Percentiles rank a stretch among this genome's conserved stretches.
Evolutionary conservation across 2,113 vertebrate genomes (phyloP).

Genomic region (Athene cunicularia): DNA sequence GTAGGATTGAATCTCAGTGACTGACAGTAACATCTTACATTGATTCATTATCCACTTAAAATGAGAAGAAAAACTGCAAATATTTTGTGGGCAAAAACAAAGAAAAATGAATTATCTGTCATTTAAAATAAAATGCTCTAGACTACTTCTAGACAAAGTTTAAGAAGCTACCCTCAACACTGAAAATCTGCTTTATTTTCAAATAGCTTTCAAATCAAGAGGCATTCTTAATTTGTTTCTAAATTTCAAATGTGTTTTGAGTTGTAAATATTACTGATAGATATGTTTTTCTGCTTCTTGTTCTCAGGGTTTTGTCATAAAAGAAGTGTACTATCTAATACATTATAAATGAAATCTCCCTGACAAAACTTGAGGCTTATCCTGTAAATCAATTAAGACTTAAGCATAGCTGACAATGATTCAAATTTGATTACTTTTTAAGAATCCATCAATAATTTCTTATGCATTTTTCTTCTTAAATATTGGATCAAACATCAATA

Average conservation of each 20-base stretch:
- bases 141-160: neutral
- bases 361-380: neutral
- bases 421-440: conserved; percentile 25
- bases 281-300: neutral
- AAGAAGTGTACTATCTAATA: neutral
- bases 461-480: neutral
- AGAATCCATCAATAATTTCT: neutral
- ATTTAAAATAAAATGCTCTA: neutral
- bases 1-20: neutral
- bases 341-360: conserved; percentile 5
- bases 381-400: conserved; percentile 15
- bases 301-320: neutral
- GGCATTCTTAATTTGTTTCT: conserved; percentile 2
- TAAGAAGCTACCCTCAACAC: neutral
- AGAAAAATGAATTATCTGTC: neutral
- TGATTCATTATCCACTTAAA: neutral
- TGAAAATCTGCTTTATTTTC: conserved; percentile 46
- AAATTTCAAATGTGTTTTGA: conserved; percentile 51
- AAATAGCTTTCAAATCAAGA: conserved; percentile 29
- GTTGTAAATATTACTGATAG: conserved; percentile 28
- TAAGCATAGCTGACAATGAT: neutral
- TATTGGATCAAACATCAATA: neutral
- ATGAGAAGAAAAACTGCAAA: neutral
- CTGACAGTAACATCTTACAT: neutral
- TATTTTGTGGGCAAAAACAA: neutral